Evolutionary conservation across 2,888 invertebrate species (phyloP).

Genomic region (Apocheima hispidaria): DNA sequence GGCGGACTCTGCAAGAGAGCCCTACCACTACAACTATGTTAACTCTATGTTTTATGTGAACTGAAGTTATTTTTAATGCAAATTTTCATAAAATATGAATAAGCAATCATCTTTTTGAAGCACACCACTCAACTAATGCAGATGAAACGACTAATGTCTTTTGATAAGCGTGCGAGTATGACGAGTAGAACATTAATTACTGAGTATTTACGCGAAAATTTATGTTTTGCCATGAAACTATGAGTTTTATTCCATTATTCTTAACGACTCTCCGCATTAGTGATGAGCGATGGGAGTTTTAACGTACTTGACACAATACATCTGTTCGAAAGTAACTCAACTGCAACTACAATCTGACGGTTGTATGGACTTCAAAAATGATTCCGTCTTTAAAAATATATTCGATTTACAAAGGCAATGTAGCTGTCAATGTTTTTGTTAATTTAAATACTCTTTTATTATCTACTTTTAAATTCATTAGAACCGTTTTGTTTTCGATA

Average conservation of each 20-base stretch:
- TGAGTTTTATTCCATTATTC: conserved; percentile 24
- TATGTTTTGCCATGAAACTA: conserved; percentile 5
- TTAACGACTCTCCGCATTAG: conserved; percentile 26
- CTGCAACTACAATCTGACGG: not conserved
- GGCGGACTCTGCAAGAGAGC: no score
- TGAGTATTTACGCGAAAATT: conserved; percentile 1
- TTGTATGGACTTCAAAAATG: no score
- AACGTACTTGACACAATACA: not conserved
- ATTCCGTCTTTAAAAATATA: no score
- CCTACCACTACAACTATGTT: no score
- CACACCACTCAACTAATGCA: not conserved
- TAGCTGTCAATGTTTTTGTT: no score
- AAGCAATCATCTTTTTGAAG: not conserved
- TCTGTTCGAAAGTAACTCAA: conserved; percentile 1
- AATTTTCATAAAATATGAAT: not conserved
- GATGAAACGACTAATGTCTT: not conserved
- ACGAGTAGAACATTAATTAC: not conserved
- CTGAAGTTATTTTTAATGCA: not conserved
- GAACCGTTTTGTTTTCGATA: no score
- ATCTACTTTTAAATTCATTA: no score
- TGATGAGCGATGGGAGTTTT: conserved; percentile 16
- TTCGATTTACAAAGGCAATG: no score
- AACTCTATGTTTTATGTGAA: no score
- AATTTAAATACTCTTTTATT: no score
- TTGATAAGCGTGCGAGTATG: not conserved